phyloP scores from a whole-genome alignment of 2,113 vertebrate genomes.

The Pelodiscus sinensis region DNA sequence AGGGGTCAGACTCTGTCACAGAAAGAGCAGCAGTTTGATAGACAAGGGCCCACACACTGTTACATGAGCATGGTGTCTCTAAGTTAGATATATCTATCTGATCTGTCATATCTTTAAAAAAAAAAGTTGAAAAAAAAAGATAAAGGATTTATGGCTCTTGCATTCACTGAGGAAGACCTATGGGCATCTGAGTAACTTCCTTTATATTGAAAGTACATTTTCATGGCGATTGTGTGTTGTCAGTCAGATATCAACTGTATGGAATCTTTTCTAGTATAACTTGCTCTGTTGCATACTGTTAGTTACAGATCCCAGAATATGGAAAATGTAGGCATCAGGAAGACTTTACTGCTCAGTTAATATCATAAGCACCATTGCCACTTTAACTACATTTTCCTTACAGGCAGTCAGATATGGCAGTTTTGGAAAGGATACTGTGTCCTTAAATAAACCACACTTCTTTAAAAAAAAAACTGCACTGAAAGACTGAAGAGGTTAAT shows the following conservation, averaged over 20 bases:
- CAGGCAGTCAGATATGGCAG: neutral
- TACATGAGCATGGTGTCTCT: neutral
- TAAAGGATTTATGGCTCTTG: neutral
- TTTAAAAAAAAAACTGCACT: neutral
- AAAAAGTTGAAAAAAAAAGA: neutral
- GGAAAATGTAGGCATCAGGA: neutral
- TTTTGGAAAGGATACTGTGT: neutral
- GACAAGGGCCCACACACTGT: neutral
- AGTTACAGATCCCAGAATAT: neutral
- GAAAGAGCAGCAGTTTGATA: conserved; percentile 56
- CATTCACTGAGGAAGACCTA: neutral
- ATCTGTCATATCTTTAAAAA: neutral
- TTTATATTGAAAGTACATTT: neutral
- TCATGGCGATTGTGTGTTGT: neutral
- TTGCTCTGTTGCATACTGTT: neutral
- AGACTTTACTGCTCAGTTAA: neutral
- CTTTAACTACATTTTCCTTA: neutral
- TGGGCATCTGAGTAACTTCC: neutral
- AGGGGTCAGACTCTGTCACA: conserved; percentile 26
- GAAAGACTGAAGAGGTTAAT: neutral
- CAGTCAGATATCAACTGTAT: neutral
- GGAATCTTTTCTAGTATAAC: neutral
- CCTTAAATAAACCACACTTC: neutral
- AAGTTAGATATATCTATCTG: neutral
- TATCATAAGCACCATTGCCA: neutral